Percentiles rank a stretch among this genome's conserved stretches.
Conservation (phyloP, 2,797 vertebrate genomes). For the Tarsius wallacei region DNA sequence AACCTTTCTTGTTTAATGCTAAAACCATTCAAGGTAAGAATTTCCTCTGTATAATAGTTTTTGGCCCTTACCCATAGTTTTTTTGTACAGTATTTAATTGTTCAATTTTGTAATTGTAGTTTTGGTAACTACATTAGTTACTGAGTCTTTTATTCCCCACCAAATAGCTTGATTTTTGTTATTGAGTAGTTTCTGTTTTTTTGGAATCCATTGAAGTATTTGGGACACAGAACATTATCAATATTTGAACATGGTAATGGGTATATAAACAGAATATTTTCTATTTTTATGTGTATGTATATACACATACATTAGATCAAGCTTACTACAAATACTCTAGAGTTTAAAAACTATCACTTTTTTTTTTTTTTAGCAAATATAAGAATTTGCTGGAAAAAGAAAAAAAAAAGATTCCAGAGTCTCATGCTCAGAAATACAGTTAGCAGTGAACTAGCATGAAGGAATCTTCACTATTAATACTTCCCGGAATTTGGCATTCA, state of each 20-base stretch:
- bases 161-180: not conserved
- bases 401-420: not conserved
- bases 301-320: not conserved
- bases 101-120: not conserved
- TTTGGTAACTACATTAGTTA: not conserved
- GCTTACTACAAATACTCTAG: not conserved
- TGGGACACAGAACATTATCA: not conserved
- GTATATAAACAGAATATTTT: not conserved
- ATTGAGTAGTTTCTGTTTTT: slow-evolving; percentile 20
- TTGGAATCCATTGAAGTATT: not conserved
- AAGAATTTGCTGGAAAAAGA: not conserved
- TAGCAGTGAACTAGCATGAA: not conserved
- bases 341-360: not conserved
- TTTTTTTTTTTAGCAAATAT: not conserved
- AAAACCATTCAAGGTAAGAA: slow-evolving; percentile 40
- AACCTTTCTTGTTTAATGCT: slow-evolving; percentile 19
- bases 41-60: slow-evolving; percentile 58
- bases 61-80: not conserved
- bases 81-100: not conserved
- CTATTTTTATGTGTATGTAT: not conserved
- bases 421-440: not conserved
- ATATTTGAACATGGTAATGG: not conserved
- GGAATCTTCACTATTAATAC: not conserved
- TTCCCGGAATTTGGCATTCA: not conserved
- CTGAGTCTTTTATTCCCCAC: not conserved